Evolutionary conservation across 2,888 invertebrate species (phyloP), one percentile per base, ranked within the genome.

Genomic region (Tiliacea aurago): DNA sequence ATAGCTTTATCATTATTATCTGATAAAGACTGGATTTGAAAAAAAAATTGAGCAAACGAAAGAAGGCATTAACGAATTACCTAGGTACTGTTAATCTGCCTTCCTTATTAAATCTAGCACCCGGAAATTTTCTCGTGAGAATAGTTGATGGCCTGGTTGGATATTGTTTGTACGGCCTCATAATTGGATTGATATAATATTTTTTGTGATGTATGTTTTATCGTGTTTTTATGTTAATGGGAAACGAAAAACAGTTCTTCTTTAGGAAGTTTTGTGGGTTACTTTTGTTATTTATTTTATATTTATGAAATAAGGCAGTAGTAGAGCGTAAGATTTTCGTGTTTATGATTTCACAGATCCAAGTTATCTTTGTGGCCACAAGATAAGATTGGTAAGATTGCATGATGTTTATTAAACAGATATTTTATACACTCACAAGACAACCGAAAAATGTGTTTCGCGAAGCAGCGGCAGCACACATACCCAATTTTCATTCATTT

Each of bases 141-240:
- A 51, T 72, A 51, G 18, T 49, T 59, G 4, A 28, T 43, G 15
- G 9, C n/a, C 41, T 23, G 33, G 41, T 47, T 77, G 33, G 41
- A 53, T 77, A 77, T 53, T 49, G 47, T 55, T 61, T 41, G 28
- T 61, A 33, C 2, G 23, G 6, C 55, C 55, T 68, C n/a, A 41
- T 69, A 51, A 51, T 51, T 13, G 43, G 10, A n/a, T 59, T 28
- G 45, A 20, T 15, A 20, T 51, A n/a, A 28, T 33, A 37, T 77
- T 58, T 45, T 69, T 51, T 68, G 55, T 59, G 43, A 37, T 37
- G 23, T 51, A 10, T 15, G 43, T 74, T 76, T 74, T 78, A 69
- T 69, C n/a, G 7, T n/a, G 23, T 51, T 45, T 51, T 1, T 68
- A 51, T 59, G 49, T 37, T 28, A 58, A 45, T 45, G 18, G 18